These are phyloP conservation scores for Neosalanx taihuensis DNA, from an alignment of 2,797 vertebrate species.

Conservation along the genomic window DNA sequence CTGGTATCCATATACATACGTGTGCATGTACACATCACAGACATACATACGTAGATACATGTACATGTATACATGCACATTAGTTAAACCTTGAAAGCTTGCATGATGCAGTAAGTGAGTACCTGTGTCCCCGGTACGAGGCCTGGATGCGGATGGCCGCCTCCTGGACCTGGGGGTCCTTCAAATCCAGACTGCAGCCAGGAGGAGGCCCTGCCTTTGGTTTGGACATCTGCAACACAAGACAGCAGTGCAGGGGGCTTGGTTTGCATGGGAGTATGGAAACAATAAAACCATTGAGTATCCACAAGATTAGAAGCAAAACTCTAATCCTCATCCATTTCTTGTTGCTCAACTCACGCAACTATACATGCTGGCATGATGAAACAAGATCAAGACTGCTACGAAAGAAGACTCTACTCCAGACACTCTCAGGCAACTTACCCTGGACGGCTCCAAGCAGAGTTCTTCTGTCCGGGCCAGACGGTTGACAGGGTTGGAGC, in stretches of 20 bases:
- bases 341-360: neutral
- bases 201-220: constrained; percentile 57
- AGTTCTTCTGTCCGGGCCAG: constrained; percentile 25
- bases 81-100: no score
- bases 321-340: no score
- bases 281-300: no score
- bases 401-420: no score
- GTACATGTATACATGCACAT: neutral
- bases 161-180: constrained; percentile 67
- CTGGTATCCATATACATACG: neutral
- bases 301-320: no score
- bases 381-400: neutral
- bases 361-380: neutral
- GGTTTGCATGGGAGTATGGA: no score
- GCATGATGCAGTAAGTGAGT: neutral
- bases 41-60: neutral
- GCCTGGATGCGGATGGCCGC: constrained; percentile 70
- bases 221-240: constrained; percentile 63
- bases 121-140: constrained; percentile 71
- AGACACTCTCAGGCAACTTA: constrained; percentile 24
- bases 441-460: constrained; percentile 25
- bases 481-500: constrained; percentile 15
- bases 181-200: constrained; percentile 66
- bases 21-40: neutral
- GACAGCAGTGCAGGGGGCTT: neutral